Evolutionary conservation across 2,113 vertebrate genomes (phyloP).

Genomic region (Apodemus sylvaticus): DNA sequence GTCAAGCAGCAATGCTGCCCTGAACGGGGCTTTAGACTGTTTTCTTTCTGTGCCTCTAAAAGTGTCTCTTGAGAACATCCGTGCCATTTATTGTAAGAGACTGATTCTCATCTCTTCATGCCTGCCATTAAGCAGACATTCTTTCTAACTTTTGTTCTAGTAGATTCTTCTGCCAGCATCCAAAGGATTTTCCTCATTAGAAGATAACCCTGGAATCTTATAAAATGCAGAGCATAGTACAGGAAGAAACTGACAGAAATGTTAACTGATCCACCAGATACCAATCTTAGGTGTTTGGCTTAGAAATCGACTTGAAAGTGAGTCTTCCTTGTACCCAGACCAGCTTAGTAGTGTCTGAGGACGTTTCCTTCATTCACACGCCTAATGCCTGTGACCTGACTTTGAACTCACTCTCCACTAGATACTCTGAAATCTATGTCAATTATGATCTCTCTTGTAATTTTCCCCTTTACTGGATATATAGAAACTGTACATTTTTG

Average conservation of each 20-base stretch:
- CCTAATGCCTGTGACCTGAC: neutral
- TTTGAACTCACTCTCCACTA: neutral
- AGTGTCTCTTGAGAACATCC: conserved; percentile 35
- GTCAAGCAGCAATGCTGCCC: conserved; percentile 60
- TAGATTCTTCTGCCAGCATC: conserved; percentile 4
- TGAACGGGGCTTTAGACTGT: neutral
- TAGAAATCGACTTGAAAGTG: neutral
- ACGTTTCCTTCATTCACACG: neutral
- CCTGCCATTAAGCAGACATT: conserved; percentile 56
- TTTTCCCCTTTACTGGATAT: neutral
- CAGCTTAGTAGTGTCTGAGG: neutral
- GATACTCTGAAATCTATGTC: neutral
- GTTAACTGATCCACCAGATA: too few species aligned
- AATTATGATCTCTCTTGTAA: neutral
- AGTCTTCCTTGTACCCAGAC: neutral
- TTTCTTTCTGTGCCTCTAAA: conserved; percentile 41
- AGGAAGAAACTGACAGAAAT: neutral
- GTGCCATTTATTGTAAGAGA: neutral
- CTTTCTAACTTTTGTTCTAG: conserved; percentile 8
- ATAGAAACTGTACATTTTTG: neutral
- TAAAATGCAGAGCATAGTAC: neutral
- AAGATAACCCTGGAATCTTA: conserved; percentile 17
- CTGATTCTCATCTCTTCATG: conserved; percentile 62
- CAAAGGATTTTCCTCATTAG: conserved; percentile 54
- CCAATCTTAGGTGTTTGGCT: neutral